Evolutionary conservation across 2,888 invertebrate species (phyloP).

Genomic region (Tridacna gigas): DNA sequence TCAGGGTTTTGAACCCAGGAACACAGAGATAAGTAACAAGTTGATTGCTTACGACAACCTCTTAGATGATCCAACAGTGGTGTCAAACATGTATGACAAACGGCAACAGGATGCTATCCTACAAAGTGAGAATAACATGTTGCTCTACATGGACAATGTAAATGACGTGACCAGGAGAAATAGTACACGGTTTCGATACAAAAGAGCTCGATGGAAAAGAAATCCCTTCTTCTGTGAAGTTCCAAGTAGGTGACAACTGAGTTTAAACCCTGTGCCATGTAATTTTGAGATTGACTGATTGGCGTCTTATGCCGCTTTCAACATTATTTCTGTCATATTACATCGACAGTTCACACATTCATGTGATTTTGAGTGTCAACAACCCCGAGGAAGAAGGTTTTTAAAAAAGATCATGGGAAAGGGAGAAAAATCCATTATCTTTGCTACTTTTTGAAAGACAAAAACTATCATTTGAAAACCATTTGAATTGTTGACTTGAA

Average conservation of each 20-base stretch:
- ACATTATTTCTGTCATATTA: no score
- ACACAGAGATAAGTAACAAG: slow-evolving; percentile 92
- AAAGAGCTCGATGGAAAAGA: slow-evolving; percentile 26
- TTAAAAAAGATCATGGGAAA: no score
- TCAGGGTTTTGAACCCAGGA: slow-evolving; percentile 94
- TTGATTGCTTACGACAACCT: slow-evolving; percentile 94
- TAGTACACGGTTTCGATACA: slow-evolving; percentile 18
- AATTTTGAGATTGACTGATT: no score
- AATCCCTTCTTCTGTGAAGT: slow-evolving; percentile 90
- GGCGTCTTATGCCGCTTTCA: no score
- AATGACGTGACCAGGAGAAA: slow-evolving; percentile 25
- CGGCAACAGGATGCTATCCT: slow-evolving; percentile 41
- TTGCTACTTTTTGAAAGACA: no score
- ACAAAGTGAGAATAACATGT: slow-evolving; percentile 70
- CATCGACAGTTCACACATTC: no score
- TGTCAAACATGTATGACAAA: slow-evolving; percentile 61
- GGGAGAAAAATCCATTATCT: no score
- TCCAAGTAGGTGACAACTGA: slow-evolving; percentile 58
- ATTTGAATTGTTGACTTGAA: no score
- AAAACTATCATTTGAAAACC: no score
- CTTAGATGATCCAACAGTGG: slow-evolving; percentile 86
- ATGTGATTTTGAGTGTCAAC: no score
- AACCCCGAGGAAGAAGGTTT: no score
- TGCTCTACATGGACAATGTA: slow-evolving; percentile 40
- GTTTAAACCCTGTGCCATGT: no score